phyloP scores from a whole-genome alignment of 2,797 vertebrate species.

The Phataginus tricuspis region DNA sequence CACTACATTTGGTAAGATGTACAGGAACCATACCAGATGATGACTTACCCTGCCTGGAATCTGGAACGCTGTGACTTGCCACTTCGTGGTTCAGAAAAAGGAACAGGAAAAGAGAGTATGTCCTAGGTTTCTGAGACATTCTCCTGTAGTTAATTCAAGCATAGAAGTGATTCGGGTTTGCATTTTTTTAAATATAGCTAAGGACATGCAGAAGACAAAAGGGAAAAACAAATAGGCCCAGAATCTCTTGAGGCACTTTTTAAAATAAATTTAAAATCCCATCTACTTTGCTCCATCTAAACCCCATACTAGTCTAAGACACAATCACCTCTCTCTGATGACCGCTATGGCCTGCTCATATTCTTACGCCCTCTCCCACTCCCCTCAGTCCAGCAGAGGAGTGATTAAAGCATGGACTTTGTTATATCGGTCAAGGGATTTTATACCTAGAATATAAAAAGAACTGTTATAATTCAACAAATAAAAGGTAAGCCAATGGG shows the following conservation, averaged over 20 bases:
- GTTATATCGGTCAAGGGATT: background rate
- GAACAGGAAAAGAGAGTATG: slow-evolving; percentile 78
- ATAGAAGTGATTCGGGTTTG: slow-evolving; percentile 56
- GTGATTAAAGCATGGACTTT: background rate
- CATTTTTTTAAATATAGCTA: slow-evolving; percentile 10
- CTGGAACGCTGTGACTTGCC: slow-evolving; percentile 49
- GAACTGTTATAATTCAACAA: background rate
- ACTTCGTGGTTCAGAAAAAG: slow-evolving; percentile 75
- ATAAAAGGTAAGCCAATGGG: background rate
- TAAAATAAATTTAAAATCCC: slow-evolving; percentile 1
- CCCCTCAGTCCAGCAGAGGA: background rate
- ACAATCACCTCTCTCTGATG: background rate
- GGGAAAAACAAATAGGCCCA: slow-evolving; percentile 65
- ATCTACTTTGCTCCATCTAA: background rate
- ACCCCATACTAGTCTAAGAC: background rate
- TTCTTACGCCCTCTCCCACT: background rate
- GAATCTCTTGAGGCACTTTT: slow-evolving; percentile 34
- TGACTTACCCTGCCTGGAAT: slow-evolving; percentile 84
- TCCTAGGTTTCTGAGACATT: slow-evolving; percentile 77
- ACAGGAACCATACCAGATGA: background rate
- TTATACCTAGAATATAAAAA: background rate
- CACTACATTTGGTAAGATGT: background rate
- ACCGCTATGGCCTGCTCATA: background rate
- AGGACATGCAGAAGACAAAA: slow-evolving; percentile 62
- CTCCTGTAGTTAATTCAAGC: slow-evolving; percentile 70